These are phyloP conservation scores for Numenius phaeopus DNA, from an alignment of 2,797 vertebrate genomes.

Conservation along the genomic window DNA sequence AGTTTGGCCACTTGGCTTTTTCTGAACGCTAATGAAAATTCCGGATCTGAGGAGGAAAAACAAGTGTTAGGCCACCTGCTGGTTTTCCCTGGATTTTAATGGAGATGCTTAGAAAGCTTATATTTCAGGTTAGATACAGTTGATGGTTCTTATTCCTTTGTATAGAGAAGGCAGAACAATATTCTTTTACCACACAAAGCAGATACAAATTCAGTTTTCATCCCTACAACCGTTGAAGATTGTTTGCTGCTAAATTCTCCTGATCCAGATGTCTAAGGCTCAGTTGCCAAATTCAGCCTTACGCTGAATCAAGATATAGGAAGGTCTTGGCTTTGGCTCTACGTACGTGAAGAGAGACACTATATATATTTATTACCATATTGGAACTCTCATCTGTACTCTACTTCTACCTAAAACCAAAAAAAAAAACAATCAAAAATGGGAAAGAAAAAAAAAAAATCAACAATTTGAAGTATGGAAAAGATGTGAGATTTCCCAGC, in stretches of 20 bases:
- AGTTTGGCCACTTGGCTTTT: conserved; percentile 56
- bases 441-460: neutral
- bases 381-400: neutral
- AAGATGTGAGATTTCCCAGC: neutral
- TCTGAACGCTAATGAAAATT: conserved; percentile 69
- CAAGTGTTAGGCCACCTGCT: neutral
- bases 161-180: neutral
- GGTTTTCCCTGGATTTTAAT: neutral
- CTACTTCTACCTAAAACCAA: neutral
- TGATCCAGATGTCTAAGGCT: neutral
- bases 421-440: neutral
- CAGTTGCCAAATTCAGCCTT: neutral
- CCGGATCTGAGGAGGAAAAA: conserved; percentile 66
- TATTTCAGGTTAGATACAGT: neutral
- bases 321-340: neutral
- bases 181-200: neutral
- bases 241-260: neutral
- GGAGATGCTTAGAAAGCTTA: neutral
- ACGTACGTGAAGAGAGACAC: neutral
- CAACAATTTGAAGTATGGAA: neutral
- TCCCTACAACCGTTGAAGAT: neutral
- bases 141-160: neutral
- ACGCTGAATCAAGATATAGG: neutral
- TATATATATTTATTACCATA: neutral
- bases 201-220: neutral